Evolutionary conservation across 2,888 invertebrate species (phyloP).

Genomic region (Rotaria socialis): DNA sequence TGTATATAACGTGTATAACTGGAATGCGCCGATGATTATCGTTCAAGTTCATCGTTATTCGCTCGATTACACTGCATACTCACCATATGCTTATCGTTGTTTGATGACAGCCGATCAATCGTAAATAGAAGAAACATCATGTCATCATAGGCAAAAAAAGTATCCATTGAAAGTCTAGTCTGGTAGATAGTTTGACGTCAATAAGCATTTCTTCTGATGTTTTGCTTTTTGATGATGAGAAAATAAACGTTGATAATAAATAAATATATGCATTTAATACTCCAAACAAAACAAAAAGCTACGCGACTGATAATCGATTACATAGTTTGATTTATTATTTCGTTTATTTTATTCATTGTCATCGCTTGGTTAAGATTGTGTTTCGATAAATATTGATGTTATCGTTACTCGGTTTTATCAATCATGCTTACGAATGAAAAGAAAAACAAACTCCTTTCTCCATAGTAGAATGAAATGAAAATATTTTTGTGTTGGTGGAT

Average conservation of each 20-base stretch:
- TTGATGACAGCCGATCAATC: slow-evolving; percentile 18
- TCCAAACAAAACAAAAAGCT: too few relatives aligned
- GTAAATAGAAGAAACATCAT: slow-evolving; percentile 29
- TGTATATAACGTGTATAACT: background rate
- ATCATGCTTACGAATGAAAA: too few relatives aligned
- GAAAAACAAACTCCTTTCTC: too few relatives aligned
- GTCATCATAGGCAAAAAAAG: background rate
- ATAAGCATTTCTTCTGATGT: background rate
- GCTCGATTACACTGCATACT: slow-evolving; percentile 16
- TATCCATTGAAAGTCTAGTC: background rate
- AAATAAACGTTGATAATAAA: background rate
- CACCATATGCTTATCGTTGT: background rate
- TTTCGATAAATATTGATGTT: too few relatives aligned
- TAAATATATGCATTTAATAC: too few relatives aligned
- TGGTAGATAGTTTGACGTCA: background rate
- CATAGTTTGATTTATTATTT: background rate
- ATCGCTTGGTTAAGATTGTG: too few relatives aligned
- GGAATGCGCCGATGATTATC: slow-evolving; percentile 19
- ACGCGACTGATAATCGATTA: background rate
- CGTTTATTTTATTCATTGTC: too few relatives aligned
- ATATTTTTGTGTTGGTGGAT: too few relatives aligned
- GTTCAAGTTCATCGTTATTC: slow-evolving; percentile 32
- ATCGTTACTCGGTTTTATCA: too few relatives aligned
- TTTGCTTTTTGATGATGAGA: background rate
- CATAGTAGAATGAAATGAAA: too few relatives aligned